Conservation (phyloP, 2,888 invertebrate genomes). For the Cephus pulcher region DNA sequence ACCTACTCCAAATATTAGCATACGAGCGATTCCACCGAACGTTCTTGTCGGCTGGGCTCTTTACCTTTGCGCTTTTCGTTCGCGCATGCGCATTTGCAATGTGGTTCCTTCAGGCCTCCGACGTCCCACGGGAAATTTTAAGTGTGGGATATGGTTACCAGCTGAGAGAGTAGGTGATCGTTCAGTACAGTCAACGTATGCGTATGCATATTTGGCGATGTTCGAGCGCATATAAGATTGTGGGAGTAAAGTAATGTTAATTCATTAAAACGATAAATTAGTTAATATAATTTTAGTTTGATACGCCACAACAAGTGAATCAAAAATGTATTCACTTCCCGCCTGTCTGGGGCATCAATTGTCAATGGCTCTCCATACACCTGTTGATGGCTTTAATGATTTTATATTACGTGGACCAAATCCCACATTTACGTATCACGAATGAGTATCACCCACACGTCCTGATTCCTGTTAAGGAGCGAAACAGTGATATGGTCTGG, state of each 20-base stretch:
- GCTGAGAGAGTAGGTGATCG: background rate
- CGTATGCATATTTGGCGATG: background rate
- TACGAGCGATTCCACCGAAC: conserved; percentile 24
- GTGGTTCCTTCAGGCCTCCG: background rate
- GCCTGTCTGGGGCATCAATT: background rate
- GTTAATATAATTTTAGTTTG: background rate
- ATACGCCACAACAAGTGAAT: background rate
- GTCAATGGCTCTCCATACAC: background rate
- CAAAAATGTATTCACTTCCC: background rate
- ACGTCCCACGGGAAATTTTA: background rate
- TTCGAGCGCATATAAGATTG: background rate
- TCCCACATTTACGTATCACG: conserved; percentile 33
- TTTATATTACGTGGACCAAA: background rate
- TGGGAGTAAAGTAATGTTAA: background rate
- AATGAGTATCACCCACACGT: conserved; percentile 41
- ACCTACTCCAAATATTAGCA: conserved; percentile 55
- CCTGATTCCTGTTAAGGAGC: conserved; percentile 37
- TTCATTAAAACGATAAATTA: background rate
- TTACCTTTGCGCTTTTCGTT: background rate
- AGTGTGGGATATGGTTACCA: background rate
- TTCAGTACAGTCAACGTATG: background rate
- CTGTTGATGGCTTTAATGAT: background rate
- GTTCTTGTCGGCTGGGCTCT: background rate
- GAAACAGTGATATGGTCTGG: conserved; percentile 28
- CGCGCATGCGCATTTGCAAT: background rate